Evolutionary conservation across 1,140 invertebrate genomes (phyloP), one percentile per base, ranked within the genome.

Genomic region (Papilio helenus): DNA sequence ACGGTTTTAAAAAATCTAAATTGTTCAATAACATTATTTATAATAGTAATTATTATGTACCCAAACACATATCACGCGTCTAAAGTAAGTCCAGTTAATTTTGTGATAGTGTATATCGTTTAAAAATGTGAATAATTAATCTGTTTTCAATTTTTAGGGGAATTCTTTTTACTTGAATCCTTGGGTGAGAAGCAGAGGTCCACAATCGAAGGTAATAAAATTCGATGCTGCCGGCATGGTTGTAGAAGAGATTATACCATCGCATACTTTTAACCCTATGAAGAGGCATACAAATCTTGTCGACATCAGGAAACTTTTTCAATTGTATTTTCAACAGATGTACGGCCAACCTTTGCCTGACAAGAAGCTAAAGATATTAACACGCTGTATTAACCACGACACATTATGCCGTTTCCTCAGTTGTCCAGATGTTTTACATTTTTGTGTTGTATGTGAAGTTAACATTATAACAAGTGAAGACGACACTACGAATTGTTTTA

Each of bases 361-460:
- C 44, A 73, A 82, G 20, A 87, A 79, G 80, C 12, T 86, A 4
- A 92, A 92, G 84, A 82, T 90, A 65, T 83, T 90, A 0, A 89
- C 86, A 2, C 76, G 84, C n/a, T 93, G 92, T 71, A 80, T 77
- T 39, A 85, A 90, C 61, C 34, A 79, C 7, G 58, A 76, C 39
- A 44, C 83, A 1, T 34, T 87, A 8, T 93, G 92, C 78, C 87
- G 85, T 44, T 92, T 92, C 81, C 81, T 93, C 80, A 72, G 84
- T 14, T 93, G 91, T 82, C 80, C 84, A 16, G 81, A 88, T 65
- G 85, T 93, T 42, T 80, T 81, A 65, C 77, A 85, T 58, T 80
- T 79, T 77, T 93, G 92, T 78, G 72, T 83, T 55, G 76, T 92
- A 39, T 93, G 92, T 79, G 87, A 92, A 85, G 81, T 87, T 74